Percentiles rank a stretch among this genome's conserved stretches.
Conservation (phyloP, 2,888 invertebrate species). For the Pharmacophagus antenor region DNA sequence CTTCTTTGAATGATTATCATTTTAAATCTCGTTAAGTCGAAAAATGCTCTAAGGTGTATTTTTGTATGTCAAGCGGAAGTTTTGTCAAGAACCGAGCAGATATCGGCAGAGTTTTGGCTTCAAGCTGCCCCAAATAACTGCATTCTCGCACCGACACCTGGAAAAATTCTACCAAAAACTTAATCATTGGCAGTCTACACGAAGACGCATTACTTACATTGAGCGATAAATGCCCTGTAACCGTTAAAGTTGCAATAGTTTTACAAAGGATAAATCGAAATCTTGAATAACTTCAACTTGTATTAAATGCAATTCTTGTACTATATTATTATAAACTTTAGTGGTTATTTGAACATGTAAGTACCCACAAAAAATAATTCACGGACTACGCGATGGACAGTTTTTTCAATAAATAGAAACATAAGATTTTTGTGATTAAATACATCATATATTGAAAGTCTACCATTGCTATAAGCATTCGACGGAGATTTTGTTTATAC, state of each 20-base stretch:
- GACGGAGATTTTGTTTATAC: too few species aligned
- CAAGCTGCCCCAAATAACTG: conserved; percentile 27
- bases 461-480: too few species aligned
- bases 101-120: conserved; percentile 61
- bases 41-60: conserved; percentile 55
- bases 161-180: conserved; percentile 52
- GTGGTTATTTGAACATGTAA: too few species aligned
- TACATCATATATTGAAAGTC: too few species aligned
- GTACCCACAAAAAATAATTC: too few species aligned
- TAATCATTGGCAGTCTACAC: conserved; percentile 50
- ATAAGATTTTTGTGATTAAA: too few species aligned
- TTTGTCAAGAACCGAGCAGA: conserved; percentile 59
- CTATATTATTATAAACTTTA: too few species aligned
- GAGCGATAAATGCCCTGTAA: conserved; percentile 38
- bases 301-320: too few species aligned
- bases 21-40: conserved; percentile 40
- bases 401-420: too few species aligned
- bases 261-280: conserved; percentile 15
- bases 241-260: conserved; percentile 25
- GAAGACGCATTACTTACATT: conserved; percentile 37
- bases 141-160: conserved; percentile 24
- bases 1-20: too few species aligned
- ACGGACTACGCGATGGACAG: too few species aligned
- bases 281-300: not conserved
- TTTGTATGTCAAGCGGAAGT: conserved; percentile 58